Evolutionary conservation across 2,113 vertebrate species (phyloP), one percentile per base, ranked within the genome.

Genomic region (Tetraodon nigroviridis): DNA sequence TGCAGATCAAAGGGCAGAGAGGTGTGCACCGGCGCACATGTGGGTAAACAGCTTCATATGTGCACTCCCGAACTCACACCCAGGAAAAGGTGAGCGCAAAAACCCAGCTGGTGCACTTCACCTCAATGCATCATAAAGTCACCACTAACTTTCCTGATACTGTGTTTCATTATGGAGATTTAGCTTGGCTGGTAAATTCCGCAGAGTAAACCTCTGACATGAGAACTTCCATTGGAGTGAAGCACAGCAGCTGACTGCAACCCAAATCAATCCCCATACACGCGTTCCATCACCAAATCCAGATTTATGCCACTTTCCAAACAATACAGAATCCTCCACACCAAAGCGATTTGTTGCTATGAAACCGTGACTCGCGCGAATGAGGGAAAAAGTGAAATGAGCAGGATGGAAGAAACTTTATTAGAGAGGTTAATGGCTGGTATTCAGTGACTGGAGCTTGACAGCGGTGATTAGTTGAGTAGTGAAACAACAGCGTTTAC

Each of bases 401-500:
- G 78, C 68, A 78, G 53, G 71, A 21, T 73, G 73, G 74, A 81
- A 51, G 78, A 58, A 77, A 68, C 52, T 64, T 45, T 72, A 77
- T 83, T 66, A 54, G 57, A 81, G 71, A 60, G 32, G 16, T 75
- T 68, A 78, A 78, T 76, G 68, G 71, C 17, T 63, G 61, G 60
- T 80, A 67, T 73, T 76, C 22, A 22, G 60, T 68, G 69, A 79
- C 70, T 75, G 52, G 49, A 27, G 2, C 67, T 67, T 69, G 78
- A 85, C 75, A 79, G 81, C 46, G 6, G 64, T 71, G 75, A 78
- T 77, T 84, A 69, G 74, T 54, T 44, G 42, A 58, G 69, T 64
- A 61, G 66, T 77, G 63, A 80, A 79, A 80, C 84, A 76, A 68
- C 76, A 64, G 79, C 63, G 59, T 65, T 82, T 79, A 73, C 77